Percentiles rank a stretch among this genome's conserved stretches.
phyloP scores from a whole-genome alignment of 2,888 invertebrate genomes.

The Eupithecia insigniata region DNA sequence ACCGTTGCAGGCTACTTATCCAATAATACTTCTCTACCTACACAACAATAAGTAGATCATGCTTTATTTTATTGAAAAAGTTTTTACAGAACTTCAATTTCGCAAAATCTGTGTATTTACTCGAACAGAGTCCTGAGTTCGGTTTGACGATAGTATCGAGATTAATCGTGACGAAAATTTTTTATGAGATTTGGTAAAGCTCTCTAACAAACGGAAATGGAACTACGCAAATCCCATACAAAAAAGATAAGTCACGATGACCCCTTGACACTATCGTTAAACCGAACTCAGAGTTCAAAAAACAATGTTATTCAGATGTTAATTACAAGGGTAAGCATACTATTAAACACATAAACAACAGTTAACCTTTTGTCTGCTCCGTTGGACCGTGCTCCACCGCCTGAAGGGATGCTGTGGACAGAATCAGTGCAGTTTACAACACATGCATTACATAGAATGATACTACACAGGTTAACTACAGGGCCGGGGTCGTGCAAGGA shows the following conservation, averaged over 20 bases:
- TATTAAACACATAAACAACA: slow-evolving; percentile 45
- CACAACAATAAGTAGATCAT: neutral
- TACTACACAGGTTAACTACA: slow-evolving; percentile 48
- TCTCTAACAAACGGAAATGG: neutral
- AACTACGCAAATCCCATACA: neutral
- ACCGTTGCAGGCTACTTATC: neutral
- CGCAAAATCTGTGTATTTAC: neutral
- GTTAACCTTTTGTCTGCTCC: slow-evolving; percentile 55
- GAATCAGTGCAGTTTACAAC: slow-evolving; percentile 62
- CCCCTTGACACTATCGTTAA: neutral
- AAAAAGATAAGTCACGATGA: neutral
- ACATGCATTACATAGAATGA: slow-evolving; percentile 47
- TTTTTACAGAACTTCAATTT: neutral
- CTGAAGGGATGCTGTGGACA: slow-evolving; percentile 59
- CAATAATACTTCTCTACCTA: neutral
- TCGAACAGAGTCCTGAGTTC: neutral
- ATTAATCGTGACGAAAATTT: neutral
- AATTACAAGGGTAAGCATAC: slow-evolving; percentile 21
- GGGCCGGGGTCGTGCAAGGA: slow-evolving; percentile 38
- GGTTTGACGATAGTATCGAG: neutral
- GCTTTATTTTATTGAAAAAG: neutral
- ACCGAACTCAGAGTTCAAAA: neutral
- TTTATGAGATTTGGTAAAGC: neutral
- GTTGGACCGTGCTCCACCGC: slow-evolving; percentile 40
- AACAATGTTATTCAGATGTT: neutral